Evolutionary conservation across 2,113 vertebrate species (phyloP).

Genomic region (Chrysemys picta): DNA sequence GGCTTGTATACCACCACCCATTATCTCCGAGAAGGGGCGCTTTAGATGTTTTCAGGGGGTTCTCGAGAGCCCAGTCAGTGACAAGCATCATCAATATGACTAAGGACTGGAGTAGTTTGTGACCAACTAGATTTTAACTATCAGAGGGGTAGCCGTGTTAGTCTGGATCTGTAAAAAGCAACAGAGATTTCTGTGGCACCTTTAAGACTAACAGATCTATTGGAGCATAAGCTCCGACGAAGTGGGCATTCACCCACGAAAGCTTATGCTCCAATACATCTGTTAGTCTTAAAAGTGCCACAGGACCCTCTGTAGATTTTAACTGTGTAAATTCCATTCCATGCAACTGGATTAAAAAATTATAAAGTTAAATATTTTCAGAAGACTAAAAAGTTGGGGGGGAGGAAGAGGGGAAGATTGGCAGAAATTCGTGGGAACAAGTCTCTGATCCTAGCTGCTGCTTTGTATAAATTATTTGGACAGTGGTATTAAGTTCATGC

Average conservation of each 20-base stretch:
- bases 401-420: slow-evolving; percentile 26
- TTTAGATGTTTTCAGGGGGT: not conserved
- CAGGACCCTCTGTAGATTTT: not conserved
- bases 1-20: not conserved
- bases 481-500: not conserved
- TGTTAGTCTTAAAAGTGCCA: too few species aligned
- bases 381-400: not conserved
- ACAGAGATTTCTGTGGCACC: too few species aligned
- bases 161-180: too few species aligned
- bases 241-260: too few species aligned
- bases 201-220: too few species aligned
- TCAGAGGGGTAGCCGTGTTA: too few species aligned
- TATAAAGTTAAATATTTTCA: slow-evolving; percentile 16
- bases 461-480: not conserved
- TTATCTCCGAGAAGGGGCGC: not conserved
- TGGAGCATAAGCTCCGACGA: too few species aligned
- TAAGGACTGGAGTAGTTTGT: slow-evolving; percentile 7
- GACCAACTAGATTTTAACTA: not conserved
- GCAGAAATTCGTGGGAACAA: slow-evolving; percentile 7
- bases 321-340: not conserved
- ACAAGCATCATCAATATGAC: not conserved
- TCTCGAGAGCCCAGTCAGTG: not conserved
- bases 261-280: too few species aligned
- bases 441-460: slow-evolving; percentile 11
- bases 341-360: not conserved